Base-by-base conservation (phyloP, 2,113 vertebrate species). In the Psittacula cyanocephala region DNA sequence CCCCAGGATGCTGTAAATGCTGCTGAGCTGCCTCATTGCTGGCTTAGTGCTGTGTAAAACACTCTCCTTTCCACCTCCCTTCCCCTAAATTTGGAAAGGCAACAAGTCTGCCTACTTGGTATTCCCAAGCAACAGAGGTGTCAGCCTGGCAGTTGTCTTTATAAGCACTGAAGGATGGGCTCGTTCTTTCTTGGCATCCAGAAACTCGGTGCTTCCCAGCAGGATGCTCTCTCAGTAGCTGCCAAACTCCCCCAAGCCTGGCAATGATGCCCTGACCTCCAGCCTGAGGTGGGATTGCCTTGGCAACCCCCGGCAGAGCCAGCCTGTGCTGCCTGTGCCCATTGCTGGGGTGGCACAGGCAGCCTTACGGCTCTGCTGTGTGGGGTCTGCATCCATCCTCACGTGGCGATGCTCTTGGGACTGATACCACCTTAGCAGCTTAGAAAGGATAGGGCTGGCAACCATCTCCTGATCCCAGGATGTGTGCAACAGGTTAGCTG, bases 111-210 rank as follows among this genome's bases (percentile, higher is more conserved):
- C 95, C 95, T 96, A 13, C 74, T 97, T 96, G 88, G 50, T 92
- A 94, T 97, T 96, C 95, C 86, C 64, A 29, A 55, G 70, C 65
- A 24, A 6, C 50, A 67, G 67, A 76, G 57, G 19, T 47, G 37
- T 86, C 92, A 89, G 78, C 82, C 67, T 95, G 91, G 91, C 95
- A 85, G 70, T 86, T 76, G 88, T 83, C 83, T 95, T 96, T 93
- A 31, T 68, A 64, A 80, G 31, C 52, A 8, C 49, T 89, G 93
- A 95, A 91, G 77, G 92, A 97, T 95, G 92, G 80, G 71, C 77
- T 94, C 14, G 4, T 68, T 88, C 80, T 62, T 89, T 81, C 85
- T 59, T 91, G 85, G 86, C 80, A 67, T 20, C 33, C 69, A 85
- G 52, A 69, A 71, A 43, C 29, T 35, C 3, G 0, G 29, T 19